Evolutionary conservation across 2,113 vertebrate genomes (phyloP).

Genomic region (Epinephelus lanceolatus): DNA sequence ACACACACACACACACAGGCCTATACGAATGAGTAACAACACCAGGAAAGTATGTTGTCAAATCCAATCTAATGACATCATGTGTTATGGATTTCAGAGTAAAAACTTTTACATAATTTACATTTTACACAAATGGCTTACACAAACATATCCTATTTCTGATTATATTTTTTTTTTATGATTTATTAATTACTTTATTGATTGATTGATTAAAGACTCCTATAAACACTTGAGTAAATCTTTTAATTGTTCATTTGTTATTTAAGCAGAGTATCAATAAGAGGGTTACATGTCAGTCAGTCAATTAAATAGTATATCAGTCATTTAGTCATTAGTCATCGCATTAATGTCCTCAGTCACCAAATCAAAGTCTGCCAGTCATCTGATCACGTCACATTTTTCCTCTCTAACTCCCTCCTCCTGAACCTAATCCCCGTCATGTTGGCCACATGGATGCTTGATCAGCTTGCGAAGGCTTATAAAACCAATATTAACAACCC

Average conservation of each 20-base stretch:
- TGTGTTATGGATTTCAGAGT: constrained; percentile 23
- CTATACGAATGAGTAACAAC: background rate
- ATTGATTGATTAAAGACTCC: background rate
- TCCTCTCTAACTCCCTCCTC: constrained; percentile 11
- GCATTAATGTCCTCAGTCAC: background rate
- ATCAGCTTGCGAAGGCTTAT: constrained; percentile 58
- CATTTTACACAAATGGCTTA: background rate
- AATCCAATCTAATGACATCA: constrained; percentile 21
- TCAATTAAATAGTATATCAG: background rate
- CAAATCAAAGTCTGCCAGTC: constrained; percentile 4
- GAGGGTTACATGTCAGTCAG: background rate
- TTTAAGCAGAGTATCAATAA: background rate
- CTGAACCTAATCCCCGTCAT: constrained; percentile 58
- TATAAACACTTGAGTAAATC: background rate
- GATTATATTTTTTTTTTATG: background rate
- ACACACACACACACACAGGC: background rate
- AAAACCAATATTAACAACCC: constrained; percentile 50
- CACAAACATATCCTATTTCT: background rate
- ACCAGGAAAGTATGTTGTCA: background rate
- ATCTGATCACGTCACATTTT: constrained; percentile 27
- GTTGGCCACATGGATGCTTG: constrained; percentile 58
- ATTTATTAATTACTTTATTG: background rate
- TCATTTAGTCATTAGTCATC: background rate
- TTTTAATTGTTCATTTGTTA: background rate
- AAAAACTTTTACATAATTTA: background rate